Evolutionary conservation across 1,140 invertebrate species (phyloP), one percentile per base, ranked within the genome.

Genomic region (Macrocentrus cingulum): DNA sequence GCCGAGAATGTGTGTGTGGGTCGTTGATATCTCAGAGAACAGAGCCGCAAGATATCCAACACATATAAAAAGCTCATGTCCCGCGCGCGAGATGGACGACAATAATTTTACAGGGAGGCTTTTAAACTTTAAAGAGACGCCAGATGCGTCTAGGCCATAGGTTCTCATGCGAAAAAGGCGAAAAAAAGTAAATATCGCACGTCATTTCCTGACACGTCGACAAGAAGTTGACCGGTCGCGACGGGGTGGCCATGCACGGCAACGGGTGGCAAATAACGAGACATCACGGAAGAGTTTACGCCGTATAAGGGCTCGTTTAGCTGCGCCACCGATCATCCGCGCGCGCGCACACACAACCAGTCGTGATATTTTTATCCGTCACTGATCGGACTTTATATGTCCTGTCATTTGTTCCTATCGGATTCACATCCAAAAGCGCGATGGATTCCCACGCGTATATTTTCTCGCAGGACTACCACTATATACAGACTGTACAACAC

Each of bases 71-170:
- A 9, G 25, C 25, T 29, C 7, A 41, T 41, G 15, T 5, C 11
- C 5, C 3, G 2, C 7, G 45, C 6, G 11, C 49, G 54, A n/a
- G n/a, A n/a, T 53, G 32, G 44, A 55, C 54, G 69, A 68, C 69
- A 70, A 72, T 70, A 74, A 62, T 67, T 70, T 66, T 54, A 60
- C 71, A 56, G 50, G 49, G 42, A 25, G 71, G 71, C 72, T 76
- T 78, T 78, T 78, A 78, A 78, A 78, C 63, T 78, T 78, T 77
- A 76, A 77, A 78, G 75, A 77, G 69, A 72, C 64, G 64, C 61
- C 54, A 13, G 32, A 22, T 22, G 32, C 44, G 59, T 41, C 46
- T 48, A 50, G 55, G 46, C 34, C 45, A 49, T 42, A 20, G 25
- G 55, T 57, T 19, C 56, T 50, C 49, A 51, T 34, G 18, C 19